phyloP scores from a whole-genome alignment of 1,140 invertebrate genomes.

The Trichonephila inaurata region DNA sequence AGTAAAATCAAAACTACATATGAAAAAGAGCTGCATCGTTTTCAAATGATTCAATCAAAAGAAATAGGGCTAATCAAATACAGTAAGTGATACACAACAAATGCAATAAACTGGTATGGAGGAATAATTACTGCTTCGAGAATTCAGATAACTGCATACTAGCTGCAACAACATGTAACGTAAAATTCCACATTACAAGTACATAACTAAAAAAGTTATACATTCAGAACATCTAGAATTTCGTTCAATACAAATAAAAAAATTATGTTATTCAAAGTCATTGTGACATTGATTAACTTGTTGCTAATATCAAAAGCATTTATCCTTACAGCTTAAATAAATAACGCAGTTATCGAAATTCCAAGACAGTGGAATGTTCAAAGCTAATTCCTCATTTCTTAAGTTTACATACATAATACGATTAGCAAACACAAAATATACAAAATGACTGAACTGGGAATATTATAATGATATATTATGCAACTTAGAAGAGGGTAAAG shows the following conservation, averaged over 20 bases:
- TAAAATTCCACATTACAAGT: too few species aligned
- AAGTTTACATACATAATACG: conserved; percentile 12
- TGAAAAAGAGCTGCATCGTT: conserved; percentile 71
- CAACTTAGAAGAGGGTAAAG: not conserved
- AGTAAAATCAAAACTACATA: conserved; percentile 72
- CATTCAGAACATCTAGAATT: not conserved
- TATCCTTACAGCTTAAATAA: not conserved
- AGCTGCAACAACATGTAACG: not conserved
- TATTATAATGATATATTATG: conserved; percentile 17
- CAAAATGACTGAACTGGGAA: conserved; percentile 6
- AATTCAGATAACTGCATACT: conserved; percentile 33
- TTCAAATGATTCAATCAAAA: conserved; percentile 42
- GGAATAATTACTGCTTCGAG: not conserved
- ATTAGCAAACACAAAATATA: conserved; percentile 29
- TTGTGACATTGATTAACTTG: too few species aligned
- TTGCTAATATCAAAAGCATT: too few species aligned
- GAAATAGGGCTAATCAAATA: not conserved
- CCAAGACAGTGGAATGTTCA: conserved; percentile 57
- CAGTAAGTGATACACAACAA: conserved; percentile 43
- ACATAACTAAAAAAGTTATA: too few species aligned
- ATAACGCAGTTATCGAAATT: conserved; percentile 23
- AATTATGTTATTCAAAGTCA: too few species aligned
- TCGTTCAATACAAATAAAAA: not conserved
- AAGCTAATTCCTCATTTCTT: not conserved
- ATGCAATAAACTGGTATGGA: conserved; percentile 23